Evolutionary conservation across 2,888 invertebrate species (phyloP).

Genomic region (Drosophila anomalata): DNA sequence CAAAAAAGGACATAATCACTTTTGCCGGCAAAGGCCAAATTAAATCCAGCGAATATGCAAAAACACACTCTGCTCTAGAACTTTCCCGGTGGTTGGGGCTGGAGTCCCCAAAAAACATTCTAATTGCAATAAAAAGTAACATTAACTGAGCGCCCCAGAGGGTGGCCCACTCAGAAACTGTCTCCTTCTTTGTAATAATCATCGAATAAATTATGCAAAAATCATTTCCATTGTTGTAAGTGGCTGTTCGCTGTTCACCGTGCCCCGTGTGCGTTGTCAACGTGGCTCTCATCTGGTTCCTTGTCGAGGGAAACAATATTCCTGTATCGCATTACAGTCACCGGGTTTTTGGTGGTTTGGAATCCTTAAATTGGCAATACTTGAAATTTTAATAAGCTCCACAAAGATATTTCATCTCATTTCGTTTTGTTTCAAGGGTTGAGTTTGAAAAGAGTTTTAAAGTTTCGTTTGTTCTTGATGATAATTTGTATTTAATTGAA

Average conservation of each 20-base stretch:
- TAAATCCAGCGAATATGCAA: conserved; percentile 76
- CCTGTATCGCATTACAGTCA: conserved; percentile 71
- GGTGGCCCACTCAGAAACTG: conserved; percentile 49
- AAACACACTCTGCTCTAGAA: conserved; percentile 52
- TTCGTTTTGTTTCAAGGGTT: conserved; percentile 3
- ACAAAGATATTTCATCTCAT: conserved; percentile 39
- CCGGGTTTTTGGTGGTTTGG: conserved; percentile 33
- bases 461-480: no score
- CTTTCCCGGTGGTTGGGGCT: not conserved
- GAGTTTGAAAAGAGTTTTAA: not conserved
- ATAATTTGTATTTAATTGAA: not conserved
- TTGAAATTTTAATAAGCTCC: conserved; percentile 79
- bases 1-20: conserved; percentile 71
- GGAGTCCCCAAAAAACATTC: conserved; percentile 62
- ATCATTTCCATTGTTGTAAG: conserved; percentile 80
- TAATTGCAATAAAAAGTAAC: conserved; percentile 78
- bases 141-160: conserved; percentile 48
- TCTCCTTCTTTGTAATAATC: conserved; percentile 80
- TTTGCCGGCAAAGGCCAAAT: conserved; percentile 61
- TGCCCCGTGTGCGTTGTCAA: conserved; percentile 16
- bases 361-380: conserved; percentile 64
- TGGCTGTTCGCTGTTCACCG: conserved; percentile 51
- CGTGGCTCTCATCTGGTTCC: conserved; percentile 39
- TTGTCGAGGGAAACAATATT: conserved; percentile 28
- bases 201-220: conserved; percentile 84